These are phyloP conservation scores for Australoheros scitulus DNA, from an alignment of 2,113 vertebrate genomes.

Conservation along the genomic window DNA sequence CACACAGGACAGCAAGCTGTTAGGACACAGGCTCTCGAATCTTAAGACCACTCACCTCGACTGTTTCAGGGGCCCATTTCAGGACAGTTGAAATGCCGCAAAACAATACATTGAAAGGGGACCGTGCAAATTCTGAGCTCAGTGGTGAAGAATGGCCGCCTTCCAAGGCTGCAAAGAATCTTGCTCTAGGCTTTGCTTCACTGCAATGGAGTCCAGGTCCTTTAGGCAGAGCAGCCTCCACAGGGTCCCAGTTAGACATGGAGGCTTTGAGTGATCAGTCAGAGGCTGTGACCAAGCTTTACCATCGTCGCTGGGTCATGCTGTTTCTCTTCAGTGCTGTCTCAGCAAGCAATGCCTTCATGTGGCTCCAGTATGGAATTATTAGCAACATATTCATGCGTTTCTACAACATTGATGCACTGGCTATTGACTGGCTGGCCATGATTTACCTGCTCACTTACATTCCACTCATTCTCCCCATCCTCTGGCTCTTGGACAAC, in stretches of 20 bases:
- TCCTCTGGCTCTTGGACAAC: conserved; percentile 81
- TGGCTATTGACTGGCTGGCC: conserved; percentile 89
- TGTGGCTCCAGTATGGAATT: conserved; percentile 91
- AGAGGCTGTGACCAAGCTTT: conserved; percentile 71
- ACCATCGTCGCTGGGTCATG: conserved; percentile 84
- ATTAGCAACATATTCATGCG: conserved; percentile 84
- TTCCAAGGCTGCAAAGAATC: conserved; percentile 37
- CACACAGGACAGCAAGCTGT: conserved; percentile 18
- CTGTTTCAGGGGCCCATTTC: neutral
- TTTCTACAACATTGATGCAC: conserved; percentile 83
- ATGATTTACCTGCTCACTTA: conserved; percentile 88
- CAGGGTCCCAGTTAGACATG: conserved; percentile 27
- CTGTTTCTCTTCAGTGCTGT: conserved; percentile 87
- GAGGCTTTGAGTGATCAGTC: conserved; percentile 1
- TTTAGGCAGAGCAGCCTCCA: conserved; percentile 25
- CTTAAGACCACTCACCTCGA: neutral
- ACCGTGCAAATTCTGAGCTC: conserved; percentile 41
- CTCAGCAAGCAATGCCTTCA: conserved; percentile 88
- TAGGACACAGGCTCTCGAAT: conserved; percentile 20
- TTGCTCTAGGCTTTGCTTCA: conserved; percentile 14
- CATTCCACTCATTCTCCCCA: conserved; percentile 86
- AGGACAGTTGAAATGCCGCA: conserved; percentile 45
- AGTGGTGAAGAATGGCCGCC: conserved; percentile 2
- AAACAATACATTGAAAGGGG: conserved; percentile 53
- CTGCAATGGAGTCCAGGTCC: conserved; percentile 53